Evolutionary conservation across 2,113 vertebrate species (phyloP), one percentile per base, ranked within the genome.

Genomic region (Periophthalmus modestus): DNA sequence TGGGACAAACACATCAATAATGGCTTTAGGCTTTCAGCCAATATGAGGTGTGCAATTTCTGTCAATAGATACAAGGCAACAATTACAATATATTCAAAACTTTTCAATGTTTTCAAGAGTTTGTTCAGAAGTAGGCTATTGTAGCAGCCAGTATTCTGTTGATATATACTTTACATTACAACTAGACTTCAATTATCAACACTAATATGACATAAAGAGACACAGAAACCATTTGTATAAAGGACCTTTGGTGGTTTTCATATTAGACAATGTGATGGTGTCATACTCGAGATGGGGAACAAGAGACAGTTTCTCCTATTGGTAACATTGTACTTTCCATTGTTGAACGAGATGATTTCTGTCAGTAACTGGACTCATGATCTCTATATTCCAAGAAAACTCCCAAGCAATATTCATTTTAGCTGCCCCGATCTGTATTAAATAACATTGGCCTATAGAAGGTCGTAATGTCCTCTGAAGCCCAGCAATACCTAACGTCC

Each of bases 401-500:
- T 10, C 9, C 39, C 7, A 7, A 43, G 11, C 39, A 43, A 43
- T 43, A 43, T 43, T 43, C 39, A 43, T 43, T 43, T 28, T 28
- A 28, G 28, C 28, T 28, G 28, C 28, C 28, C 28, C 28, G 2
- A 28, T 28, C 39, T 43, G 39, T 43, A 10, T 43, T 10, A 43
- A 43, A 43, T 43, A 43, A 9, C 0, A 43, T 43, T 43, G 39
- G 7, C 7, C 39, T 43, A 43, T 43, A 9, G 39, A 10, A 43
- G 7, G 39, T 43, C 11, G 7, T 10, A 9, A 43, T 10, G 39
- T 43, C 39, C 10, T 10, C 7, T 43, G 39, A 43, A 43, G 11
- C 7, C 39, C 39, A 43, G 39, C 33, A 39, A 43, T 95, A 98
- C 97, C 97, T 98, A 88, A 99, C 96, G 58, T 98, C 94, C 65